These are phyloP conservation scores for Ladona fulva DNA, from an alignment of 1,140 invertebrate genomes.

Conservation along the genomic window DNA sequence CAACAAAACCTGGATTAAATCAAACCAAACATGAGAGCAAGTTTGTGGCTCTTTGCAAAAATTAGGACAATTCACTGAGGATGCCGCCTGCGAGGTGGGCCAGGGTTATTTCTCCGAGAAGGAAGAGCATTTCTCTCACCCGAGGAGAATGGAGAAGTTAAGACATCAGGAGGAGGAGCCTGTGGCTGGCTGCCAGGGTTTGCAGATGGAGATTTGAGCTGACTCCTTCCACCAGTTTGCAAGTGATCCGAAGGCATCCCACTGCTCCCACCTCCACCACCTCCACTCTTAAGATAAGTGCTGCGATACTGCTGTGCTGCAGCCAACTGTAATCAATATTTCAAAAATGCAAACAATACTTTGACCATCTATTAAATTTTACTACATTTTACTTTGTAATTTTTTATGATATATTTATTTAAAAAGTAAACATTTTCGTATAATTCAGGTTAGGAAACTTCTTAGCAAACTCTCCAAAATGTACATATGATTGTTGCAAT, in stretches of 20 bases:
- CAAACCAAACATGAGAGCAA: too few species aligned
- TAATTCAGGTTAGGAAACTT: too few species aligned
- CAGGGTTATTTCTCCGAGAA: slow-evolving; percentile 1
- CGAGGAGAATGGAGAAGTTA: background rate
- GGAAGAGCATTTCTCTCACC: slow-evolving; percentile 7
- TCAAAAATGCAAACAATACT: too few species aligned
- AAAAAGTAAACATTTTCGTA: too few species aligned
- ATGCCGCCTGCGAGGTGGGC: background rate
- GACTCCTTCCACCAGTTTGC: background rate
- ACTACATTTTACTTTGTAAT: too few species aligned
- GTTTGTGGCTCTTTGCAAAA: too few species aligned
- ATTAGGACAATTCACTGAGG: background rate
- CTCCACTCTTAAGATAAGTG: slow-evolving; percentile 1
- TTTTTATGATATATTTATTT: too few species aligned
- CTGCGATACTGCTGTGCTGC: background rate
- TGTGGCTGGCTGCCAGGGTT: background rate
- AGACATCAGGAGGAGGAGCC: background rate
- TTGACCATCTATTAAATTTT: too few species aligned
- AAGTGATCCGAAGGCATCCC: background rate
- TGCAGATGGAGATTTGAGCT: background rate
- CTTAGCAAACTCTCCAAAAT: too few species aligned
- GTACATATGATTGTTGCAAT: too few species aligned
- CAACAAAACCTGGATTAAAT: too few species aligned
- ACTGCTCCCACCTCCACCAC: background rate
- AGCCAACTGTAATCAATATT: background rate